These are phyloP conservation scores for Orchestia grillus DNA, from an alignment of 1,140 invertebrate genomes.

Conservation along the genomic window DNA sequence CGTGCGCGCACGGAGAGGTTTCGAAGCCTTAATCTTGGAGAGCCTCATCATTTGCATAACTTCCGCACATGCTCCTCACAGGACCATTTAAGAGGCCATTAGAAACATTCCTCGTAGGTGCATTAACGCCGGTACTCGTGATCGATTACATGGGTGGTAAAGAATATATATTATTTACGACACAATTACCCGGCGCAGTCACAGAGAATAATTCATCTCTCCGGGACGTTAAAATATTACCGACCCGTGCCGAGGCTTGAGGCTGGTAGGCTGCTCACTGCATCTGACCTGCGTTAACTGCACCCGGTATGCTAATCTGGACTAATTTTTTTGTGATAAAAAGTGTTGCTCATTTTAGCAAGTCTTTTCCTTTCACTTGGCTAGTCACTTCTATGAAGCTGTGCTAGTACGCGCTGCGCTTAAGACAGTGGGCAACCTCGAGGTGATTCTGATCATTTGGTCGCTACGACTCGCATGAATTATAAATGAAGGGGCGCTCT, in stretches of 20 bases:
- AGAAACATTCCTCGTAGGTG: neutral
- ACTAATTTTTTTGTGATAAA: neutral
- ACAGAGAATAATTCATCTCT: neutral
- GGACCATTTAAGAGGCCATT: neutral
- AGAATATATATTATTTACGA: neutral
- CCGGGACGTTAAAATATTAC: neutral
- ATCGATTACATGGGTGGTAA: neutral
- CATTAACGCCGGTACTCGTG: slow-evolving; percentile 21
- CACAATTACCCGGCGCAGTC: slow-evolving; percentile 4
- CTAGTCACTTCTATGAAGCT: neutral
- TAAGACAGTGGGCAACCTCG: neutral
- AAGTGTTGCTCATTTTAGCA: neutral
- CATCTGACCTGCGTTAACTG: neutral
- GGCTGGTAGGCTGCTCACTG: neutral
- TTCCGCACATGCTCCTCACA: neutral
- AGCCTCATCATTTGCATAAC: neutral
- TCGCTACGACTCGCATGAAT: neutral
- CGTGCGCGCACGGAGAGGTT: neutral
- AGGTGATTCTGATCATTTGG: neutral
- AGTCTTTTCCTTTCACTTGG: neutral
- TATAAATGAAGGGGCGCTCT: neutral
- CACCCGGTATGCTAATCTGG: neutral
- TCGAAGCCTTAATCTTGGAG: neutral
- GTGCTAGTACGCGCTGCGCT: neutral
- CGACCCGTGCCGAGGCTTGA: neutral